Conservation (phyloP, 2,888 invertebrate species). For the Erebia aethiops region DNA sequence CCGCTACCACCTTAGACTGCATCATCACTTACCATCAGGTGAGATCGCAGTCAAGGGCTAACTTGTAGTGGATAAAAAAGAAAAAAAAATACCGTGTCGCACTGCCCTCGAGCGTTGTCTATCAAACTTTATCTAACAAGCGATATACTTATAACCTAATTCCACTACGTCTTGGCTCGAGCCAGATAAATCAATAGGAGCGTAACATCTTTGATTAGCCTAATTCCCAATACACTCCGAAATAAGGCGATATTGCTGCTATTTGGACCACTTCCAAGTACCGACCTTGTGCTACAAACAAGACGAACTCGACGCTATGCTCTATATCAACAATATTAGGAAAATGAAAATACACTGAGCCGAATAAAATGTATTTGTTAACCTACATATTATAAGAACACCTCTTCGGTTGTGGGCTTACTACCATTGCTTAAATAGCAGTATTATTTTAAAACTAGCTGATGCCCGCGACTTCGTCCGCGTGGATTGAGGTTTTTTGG, state of each 20-base stretch:
- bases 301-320: conserved; percentile 20
- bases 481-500: too few species aligned
- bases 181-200: conserved; percentile 11
- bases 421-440: too few species aligned
- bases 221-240: conserved; percentile 23
- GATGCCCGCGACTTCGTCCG: too few species aligned
- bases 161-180: neutral
- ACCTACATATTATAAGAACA: neutral
- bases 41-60: too few species aligned
- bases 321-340: neutral
- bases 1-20: too few species aligned
- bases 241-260: conserved; percentile 32
- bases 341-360: neutral
- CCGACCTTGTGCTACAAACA: conserved; percentile 48
- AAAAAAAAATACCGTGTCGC: too few species aligned
- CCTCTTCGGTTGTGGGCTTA: too few species aligned
- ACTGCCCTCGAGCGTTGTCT: neutral
- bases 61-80: too few species aligned
- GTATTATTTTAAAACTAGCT: too few species aligned
- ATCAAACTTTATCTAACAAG: neutral
- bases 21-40: too few species aligned
- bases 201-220: conserved; percentile 18
- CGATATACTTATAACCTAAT: neutral
- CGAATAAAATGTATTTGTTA: neutral
- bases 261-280: conserved; percentile 53